Evolutionary conservation across 2,797 vertebrate species (phyloP), one percentile per base, ranked within the genome.

Genomic region (Sebastes diaconus): DNA sequence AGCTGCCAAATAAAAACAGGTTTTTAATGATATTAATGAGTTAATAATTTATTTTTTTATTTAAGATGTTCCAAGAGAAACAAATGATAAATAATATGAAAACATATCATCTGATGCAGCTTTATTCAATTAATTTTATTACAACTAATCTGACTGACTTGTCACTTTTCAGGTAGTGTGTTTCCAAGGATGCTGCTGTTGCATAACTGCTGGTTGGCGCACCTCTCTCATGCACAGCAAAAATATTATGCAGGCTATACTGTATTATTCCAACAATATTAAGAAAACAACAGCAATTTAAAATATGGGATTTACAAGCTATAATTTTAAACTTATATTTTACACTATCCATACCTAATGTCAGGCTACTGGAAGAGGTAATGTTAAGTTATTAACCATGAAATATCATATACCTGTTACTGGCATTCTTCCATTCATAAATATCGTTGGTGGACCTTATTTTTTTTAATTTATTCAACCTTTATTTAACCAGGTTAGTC

Each of bases 161-260:
- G 30, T 30, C 29, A 73, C 9, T 14, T 50, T 75, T 72, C 8
- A 59, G 69, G 8, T 30, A 30, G 29, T n/a, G 24, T 72, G 73
- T 78, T 60, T 76, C 16, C 25, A 63, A 10, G 3, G 68, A 76
- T 63, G 68, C 58, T 84, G 61, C 30, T 80, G 36, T 70, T 90
- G 32, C 80, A 73, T 71, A 82, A 83, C 46, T 39, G 22, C 63
- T 76, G 54, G 63, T 46, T 84, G 75, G 76, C 39, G 9, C 16
- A 75, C 75, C 39, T 39, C 68, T 73, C 72, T 20, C 27, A 10
- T 73, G 22, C 34, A 64, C 2, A 4, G 8, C 20, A 11, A 66
- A 27, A 7, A 27, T 24, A 68, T 29, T 1, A 57, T 30, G 27
- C 11, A 54, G 16, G 29, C 3, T 46, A 9, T 50, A 10, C 9